A percentile compares a stretch with the other conserved stretches of the same genome.
Conservation (phyloP, 1,140 invertebrate genomes). For the Pseudoatta argentina region DNA sequence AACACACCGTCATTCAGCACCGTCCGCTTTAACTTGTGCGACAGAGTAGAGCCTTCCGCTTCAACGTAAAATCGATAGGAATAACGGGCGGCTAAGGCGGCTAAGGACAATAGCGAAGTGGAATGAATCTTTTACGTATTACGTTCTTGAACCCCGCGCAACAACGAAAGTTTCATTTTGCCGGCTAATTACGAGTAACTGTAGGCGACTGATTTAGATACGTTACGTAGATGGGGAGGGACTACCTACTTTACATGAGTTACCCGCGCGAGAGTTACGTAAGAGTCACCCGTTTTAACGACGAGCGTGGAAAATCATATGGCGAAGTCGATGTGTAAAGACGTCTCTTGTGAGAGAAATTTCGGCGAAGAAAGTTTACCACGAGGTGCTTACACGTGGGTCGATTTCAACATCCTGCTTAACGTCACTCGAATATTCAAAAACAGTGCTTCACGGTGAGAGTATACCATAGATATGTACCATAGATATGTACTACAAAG, state of each 20-base stretch:
- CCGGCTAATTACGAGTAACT: conserved; percentile 28
- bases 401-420: conserved; percentile 36
- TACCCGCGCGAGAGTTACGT: conserved; percentile 14
- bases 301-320: conserved; percentile 6
- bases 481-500: not conserved
- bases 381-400: conserved; percentile 15
- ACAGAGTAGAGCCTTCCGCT: conserved; percentile 37
- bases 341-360: conserved; percentile 6
- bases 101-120: conserved; percentile 45
- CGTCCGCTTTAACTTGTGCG: conserved; percentile 39
- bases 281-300: conserved; percentile 24
- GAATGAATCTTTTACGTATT: conserved; percentile 58
- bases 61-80: conserved; percentile 56
- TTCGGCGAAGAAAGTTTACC: conserved; percentile 33
- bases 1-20: not conserved
- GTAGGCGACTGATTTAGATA: conserved; percentile 41
- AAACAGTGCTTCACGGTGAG: conserved; percentile 12
- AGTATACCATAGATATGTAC: not conserved
- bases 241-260: conserved; percentile 33
- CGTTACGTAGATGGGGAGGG: not conserved
- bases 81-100: conserved; percentile 37
- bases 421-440: conserved; percentile 19
- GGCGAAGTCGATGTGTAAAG: conserved; percentile 34
- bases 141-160: conserved; percentile 21
- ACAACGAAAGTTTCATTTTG: conserved; percentile 43